Evolutionary conservation across 2,797 vertebrate genomes (phyloP), one percentile per base, ranked within the genome.

Genomic region (Tarsius wallacei): DNA sequence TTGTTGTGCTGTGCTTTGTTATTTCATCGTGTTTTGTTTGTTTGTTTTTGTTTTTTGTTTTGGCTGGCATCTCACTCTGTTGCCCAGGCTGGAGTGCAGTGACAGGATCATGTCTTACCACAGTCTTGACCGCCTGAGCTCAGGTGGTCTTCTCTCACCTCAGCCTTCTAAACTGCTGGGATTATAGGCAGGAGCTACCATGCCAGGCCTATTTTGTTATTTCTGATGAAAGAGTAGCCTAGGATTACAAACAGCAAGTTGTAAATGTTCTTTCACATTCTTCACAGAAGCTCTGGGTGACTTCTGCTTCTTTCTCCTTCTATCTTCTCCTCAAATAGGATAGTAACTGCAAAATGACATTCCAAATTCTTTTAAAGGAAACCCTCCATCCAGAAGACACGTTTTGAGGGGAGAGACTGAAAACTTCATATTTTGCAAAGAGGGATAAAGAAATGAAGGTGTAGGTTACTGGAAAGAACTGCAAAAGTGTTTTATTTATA

Each of bases 351-450:
- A 82, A 70, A 89, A 83, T 83, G 51, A 66, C 9, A 53, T 85
- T 77, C 13, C 3, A 49, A 47, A 93, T 63, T 91, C 15, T 91
- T 80, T 83, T 90, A 51, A 78, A 94, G 13, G 26, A 86, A 96
- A 87, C 24, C 1, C 3, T 85, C 74, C 7, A 71, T 71, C n/a
- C 31, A 16, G 42, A 61, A 28, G n/a, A 51, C 76, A 74, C 74
- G 70, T 87, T 87, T 87, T 76, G 55, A 94, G 4, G 26, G 0
- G 19, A 55, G 47, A 53, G 17, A 71, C 19, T 64, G 33, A 71
- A 88, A 80, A 24, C 9, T 51, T 95, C 66, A 92, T 51, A 49
- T 10, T 86, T 86, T 42, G 15, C 78, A 51, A 78, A 59, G 49
- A 71, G 22, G 31, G 51, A 70, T 92, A 77, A 78, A 26, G 42